Evolutionary conservation across 2,888 invertebrate species (phyloP).

Genomic region (Orchesellides sinensis): DNA sequence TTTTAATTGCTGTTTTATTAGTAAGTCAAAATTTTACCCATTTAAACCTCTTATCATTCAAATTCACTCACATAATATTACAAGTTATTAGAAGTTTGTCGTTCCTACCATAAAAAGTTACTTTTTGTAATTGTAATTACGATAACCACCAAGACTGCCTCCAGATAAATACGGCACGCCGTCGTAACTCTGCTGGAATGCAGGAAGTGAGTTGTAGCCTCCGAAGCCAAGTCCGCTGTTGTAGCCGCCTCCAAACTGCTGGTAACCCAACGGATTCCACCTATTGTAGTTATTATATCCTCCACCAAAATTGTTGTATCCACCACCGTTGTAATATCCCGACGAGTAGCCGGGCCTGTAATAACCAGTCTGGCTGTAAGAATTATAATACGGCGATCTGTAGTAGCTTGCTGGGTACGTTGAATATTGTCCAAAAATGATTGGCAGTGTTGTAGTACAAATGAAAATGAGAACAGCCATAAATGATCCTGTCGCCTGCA

Average conservation of each 20-base stretch:
- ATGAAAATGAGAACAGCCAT: background rate
- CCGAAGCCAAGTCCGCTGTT: slow-evolving; percentile 12
- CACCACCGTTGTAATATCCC: background rate
- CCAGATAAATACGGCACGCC: background rate
- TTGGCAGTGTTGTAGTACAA: background rate
- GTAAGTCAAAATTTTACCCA: too few species aligned
- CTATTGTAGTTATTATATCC: slow-evolving; percentile 22
- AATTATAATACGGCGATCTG: slow-evolving; percentile 19
- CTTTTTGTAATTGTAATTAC: slow-evolving; percentile 15
- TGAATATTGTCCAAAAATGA: slow-evolving; percentile 12
- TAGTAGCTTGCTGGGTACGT: slow-evolving; percentile 30
- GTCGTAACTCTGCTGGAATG: slow-evolving; percentile 23
- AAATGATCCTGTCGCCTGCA: too few species aligned
- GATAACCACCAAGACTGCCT: background rate
- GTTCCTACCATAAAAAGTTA: background rate
- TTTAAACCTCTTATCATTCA: too few species aligned
- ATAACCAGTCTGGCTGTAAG: too few species aligned
- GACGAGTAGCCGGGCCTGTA: too few species aligned
- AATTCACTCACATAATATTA: too few species aligned
- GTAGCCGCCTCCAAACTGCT: slow-evolving; percentile 8
- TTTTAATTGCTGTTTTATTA: too few species aligned
- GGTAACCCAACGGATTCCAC: slow-evolving; percentile 22
- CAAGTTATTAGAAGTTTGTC: background rate
- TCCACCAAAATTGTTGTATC: background rate
- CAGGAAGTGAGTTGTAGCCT: background rate